Percentiles rank a stretch among this genome's conserved stretches.
These are phyloP conservation scores for Labeo calbasu DNA, from an alignment of 2,797 vertebrate genomes.

Conservation along the genomic window DNA sequence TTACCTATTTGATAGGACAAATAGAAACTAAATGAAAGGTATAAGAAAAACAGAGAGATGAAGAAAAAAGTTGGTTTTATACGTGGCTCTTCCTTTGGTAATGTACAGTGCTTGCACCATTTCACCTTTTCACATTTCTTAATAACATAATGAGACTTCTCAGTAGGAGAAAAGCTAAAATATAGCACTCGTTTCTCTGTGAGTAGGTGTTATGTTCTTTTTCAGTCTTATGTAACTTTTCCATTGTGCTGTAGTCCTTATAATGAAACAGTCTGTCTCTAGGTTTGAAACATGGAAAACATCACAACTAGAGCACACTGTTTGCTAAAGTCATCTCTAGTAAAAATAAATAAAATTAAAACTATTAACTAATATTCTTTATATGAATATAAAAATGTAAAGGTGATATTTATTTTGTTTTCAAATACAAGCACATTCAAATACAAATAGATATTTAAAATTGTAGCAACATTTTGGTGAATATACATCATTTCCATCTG, in stretches of 20 bases:
- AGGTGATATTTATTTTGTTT: constrained; percentile 47
- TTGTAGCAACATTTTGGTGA: not conserved
- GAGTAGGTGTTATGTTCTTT: constrained; percentile 45
- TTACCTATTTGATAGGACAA: not conserved
- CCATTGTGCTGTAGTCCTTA: constrained; percentile 48
- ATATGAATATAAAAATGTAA: constrained; percentile 5
- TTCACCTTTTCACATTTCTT: constrained; percentile 41
- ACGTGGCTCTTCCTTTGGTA: not conserved
- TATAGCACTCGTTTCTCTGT: constrained; percentile 34
- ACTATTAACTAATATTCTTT: constrained; percentile 22
- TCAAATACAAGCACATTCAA: constrained; percentile 36
- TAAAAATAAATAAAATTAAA: constrained; percentile 11
- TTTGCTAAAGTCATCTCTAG: constrained; percentile 26
- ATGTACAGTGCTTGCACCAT: constrained; percentile 41
- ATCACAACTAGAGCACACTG: constrained; percentile 40
- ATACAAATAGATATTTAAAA: constrained; percentile 24
- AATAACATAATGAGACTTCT: constrained; percentile 31
- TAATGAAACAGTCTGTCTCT: constrained; percentile 47
- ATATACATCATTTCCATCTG: constrained; percentile 8
- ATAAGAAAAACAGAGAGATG: not conserved
- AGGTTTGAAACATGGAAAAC: constrained; percentile 38
- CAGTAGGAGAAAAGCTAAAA: constrained; percentile 26
- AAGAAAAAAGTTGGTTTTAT: constrained; percentile 25
- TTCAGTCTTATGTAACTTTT: constrained; percentile 46
- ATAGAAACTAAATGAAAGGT: not conserved